Base-by-base conservation (phyloP, 2,113 vertebrate genomes). In the Ovis canadensis region DNA sequence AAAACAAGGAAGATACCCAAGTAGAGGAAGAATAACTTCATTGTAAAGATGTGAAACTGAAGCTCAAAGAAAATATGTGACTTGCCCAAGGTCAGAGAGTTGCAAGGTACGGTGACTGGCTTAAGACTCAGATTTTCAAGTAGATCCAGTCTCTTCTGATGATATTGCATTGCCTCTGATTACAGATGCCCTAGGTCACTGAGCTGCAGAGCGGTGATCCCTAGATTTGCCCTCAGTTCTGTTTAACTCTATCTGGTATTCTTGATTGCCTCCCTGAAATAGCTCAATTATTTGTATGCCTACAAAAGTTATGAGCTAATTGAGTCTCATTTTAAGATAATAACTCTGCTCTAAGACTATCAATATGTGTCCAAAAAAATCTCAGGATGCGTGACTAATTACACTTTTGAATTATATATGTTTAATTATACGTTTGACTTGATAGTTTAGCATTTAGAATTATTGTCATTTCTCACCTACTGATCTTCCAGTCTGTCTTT, bases 361-460 rank as follows among this genome's bases (percentile, higher is more conserved):
- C 81, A 86, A 25, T 90, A 92, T 97, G 80, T 96, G 95, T 98
- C 84, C 50, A 94, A 45, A 97, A 97, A 94, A 96, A 87, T 90
- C 88, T 96, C 98, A 57, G 50, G 78, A 92, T 95, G 91, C 55
- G 52, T 87, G 92, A 98, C 97, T 97, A 97, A 97, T 95, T 97
- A 50, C 62, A 95, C 90, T 97, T 98, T 98, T 98, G 97, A 94
- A 97, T 98, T 98, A 91, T 29, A 64, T 59, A 96, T 88, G 16
- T 97, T 85, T 81, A 98, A 96, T 98, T 98, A 97, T 12, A 78
- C 67, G 91, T 98, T 98, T 92, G 77, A 96, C 80, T 98, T 97
- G 96, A 74, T 82, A 98, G 52, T 98, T 54, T 78, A 91, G 31
- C 25, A n/a, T 98, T 90, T 96, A 93, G n/a, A 55, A 50, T 95